Conservation (phyloP, 2,888 invertebrate genomes). For the Epistrophe grossulariae region DNA sequence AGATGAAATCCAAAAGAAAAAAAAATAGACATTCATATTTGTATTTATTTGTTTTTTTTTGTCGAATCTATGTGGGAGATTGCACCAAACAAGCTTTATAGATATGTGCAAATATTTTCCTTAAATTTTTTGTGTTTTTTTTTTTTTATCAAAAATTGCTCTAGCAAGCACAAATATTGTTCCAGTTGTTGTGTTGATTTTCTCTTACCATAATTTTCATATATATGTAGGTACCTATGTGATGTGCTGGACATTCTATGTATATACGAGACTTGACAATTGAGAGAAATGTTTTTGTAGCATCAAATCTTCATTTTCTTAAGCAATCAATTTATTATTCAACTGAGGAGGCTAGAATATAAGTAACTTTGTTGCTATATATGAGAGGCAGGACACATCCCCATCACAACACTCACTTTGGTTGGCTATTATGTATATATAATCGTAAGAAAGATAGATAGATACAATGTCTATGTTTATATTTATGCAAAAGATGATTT, state of each 20-base stretch:
- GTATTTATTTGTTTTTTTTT: background rate
- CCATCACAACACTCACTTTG: slow-evolving; percentile 12
- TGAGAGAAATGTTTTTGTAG: slow-evolving; percentile 44
- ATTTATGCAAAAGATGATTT: slow-evolving; percentile 64
- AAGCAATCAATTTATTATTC: slow-evolving; percentile 68
- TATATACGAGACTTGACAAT: slow-evolving; percentile 45
- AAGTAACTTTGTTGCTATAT: background rate
- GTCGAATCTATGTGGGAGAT: background rate
- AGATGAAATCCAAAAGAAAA: too few species aligned
- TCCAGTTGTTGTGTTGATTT: slow-evolving; percentile 60
- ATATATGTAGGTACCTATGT: slow-evolving; percentile 28
- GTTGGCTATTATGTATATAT: background rate
- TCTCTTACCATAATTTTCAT: slow-evolving; percentile 58
- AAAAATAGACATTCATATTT: too few species aligned
- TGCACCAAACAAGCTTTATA: background rate
- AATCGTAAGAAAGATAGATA: slow-evolving; percentile 36
- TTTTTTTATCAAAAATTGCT: slow-evolving; percentile 13
- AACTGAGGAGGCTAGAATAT: slow-evolving; percentile 13
- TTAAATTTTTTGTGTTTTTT: background rate
- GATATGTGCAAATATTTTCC: background rate
- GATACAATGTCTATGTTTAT: slow-evolving; percentile 21
- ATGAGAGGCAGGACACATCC: slow-evolving; percentile 16
- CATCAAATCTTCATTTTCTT: slow-evolving; percentile 43
- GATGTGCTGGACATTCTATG: background rate
- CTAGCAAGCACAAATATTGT: slow-evolving; percentile 53